phyloP scores from a whole-genome alignment of 2,113 vertebrate genomes.

The Speoplatyrhinus poulsoni region DNA sequence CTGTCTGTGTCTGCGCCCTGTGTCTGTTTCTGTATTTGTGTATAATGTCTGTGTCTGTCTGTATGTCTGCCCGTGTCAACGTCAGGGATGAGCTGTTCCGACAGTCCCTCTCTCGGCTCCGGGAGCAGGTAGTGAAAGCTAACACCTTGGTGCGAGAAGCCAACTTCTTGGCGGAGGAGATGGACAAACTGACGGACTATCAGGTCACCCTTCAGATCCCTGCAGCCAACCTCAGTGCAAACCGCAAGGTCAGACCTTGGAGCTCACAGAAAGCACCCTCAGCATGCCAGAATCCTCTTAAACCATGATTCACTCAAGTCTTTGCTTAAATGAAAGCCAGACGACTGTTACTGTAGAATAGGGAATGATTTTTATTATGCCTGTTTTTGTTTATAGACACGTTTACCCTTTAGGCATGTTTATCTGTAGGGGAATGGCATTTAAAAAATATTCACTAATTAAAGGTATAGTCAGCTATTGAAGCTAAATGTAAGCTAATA shows the following conservation, averaged over 20 bases:
- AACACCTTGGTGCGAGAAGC: slow-evolving; percentile 95
- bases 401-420: background rate
- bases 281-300: background rate
- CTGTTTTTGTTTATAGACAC: background rate
- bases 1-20: background rate
- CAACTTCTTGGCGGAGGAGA: slow-evolving; percentile 95
- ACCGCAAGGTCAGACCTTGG: slow-evolving; percentile 86
- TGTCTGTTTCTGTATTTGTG: slow-evolving; percentile 9
- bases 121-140: slow-evolving; percentile 94
- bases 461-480: too few relatives aligned
- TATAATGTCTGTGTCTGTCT: slow-evolving; percentile 10
- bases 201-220: slow-evolving; percentile 98
- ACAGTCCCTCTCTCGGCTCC: slow-evolving; percentile 91
- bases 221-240: slow-evolving; percentile 95
- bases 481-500: too few relatives aligned
- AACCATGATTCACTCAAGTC: background rate
- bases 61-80: background rate
- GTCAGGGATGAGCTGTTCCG: slow-evolving; percentile 93
- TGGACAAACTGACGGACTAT: slow-evolving; percentile 93
- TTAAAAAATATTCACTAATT: background rate
- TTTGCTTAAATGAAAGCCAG: background rate
- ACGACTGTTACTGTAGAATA: background rate
- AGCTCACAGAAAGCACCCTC: background rate
- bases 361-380: background rate
- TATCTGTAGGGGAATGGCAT: too few relatives aligned